Conservation (phyloP, 2,888 invertebrate genomes). For the Seira sanloemensis region DNA sequence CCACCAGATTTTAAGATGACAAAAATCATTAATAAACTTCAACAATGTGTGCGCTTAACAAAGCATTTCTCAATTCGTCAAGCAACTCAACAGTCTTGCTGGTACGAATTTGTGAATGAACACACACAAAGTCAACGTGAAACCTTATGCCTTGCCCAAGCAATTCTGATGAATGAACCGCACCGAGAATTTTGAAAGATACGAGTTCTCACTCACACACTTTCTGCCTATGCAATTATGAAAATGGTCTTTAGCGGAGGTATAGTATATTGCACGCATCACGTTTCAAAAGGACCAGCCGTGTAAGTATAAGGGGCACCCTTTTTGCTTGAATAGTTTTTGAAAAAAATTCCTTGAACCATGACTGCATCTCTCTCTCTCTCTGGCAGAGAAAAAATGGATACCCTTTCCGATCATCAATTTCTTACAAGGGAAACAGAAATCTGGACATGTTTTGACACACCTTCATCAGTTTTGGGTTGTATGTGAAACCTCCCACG, state of each 20-base stretch:
- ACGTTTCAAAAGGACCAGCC: too few species aligned
- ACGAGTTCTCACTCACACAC: too few species aligned
- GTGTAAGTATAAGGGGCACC: too few species aligned
- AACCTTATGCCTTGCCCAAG: too few species aligned
- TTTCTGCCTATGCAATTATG: slow-evolving; percentile 23
- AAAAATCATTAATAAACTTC: slow-evolving; percentile 62
- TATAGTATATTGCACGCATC: too few species aligned
- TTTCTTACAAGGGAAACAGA: slow-evolving; percentile 43
- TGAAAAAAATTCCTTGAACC: too few species aligned
- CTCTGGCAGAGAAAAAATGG: too few species aligned
- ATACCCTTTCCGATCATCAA: slow-evolving; percentile 36
- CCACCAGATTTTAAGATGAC: slow-evolving; percentile 44
- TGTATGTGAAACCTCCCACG: slow-evolving; percentile 60
- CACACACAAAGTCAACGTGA: not conserved
- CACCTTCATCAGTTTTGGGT: slow-evolving; percentile 54
- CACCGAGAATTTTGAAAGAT: slow-evolving; percentile 35
- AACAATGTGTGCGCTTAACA: slow-evolving; percentile 47
- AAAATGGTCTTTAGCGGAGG: too few species aligned
- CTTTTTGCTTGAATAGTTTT: too few species aligned
- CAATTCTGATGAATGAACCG: slow-evolving; percentile 42
- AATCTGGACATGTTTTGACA: slow-evolving; percentile 64
- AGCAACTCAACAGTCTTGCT: slow-evolving; percentile 37
- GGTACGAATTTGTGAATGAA: slow-evolving; percentile 35
- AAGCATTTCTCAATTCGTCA: slow-evolving; percentile 50
- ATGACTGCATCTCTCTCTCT: too few species aligned